These are phyloP conservation scores for Australoheros scitulus DNA, from an alignment of 2,113 vertebrate genomes.

Conservation along the genomic window DNA sequence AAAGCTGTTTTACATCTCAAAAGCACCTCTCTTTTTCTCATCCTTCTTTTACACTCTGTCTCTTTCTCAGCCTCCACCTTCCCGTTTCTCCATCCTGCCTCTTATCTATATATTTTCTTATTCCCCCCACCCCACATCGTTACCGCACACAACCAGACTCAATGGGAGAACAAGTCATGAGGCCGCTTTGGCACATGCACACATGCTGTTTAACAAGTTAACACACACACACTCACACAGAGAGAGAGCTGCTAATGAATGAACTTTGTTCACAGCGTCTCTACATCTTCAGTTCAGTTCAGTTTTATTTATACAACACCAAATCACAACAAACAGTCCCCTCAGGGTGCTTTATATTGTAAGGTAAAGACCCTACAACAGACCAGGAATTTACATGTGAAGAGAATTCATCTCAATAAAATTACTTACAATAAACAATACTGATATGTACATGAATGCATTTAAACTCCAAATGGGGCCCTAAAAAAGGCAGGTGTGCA, in stretches of 20 bases:
- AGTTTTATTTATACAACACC: too few species aligned
- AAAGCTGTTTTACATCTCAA: conserved; percentile 72
- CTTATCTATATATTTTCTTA: conserved; percentile 36
- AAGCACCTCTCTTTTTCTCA: conserved; percentile 60
- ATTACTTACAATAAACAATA: conserved; percentile 10
- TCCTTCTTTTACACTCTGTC: conserved; percentile 19
- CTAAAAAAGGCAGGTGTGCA: neutral
- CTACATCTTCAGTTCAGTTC: conserved; percentile 5
- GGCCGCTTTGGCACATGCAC: conserved; percentile 39
- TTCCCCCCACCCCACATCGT: conserved; percentile 31
- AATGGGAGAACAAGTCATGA: conserved; percentile 59
- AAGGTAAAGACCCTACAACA: neutral
- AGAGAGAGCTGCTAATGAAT: conserved; percentile 47
- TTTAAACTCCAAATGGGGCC: conserved; percentile 39
- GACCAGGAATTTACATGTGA: neutral
- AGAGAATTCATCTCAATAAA: conserved; percentile 13
- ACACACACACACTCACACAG: neutral
- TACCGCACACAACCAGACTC: conserved; percentile 64
- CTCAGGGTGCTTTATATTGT: too few species aligned
- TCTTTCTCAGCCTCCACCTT: conserved; percentile 1
- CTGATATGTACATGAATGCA: conserved; percentile 15
- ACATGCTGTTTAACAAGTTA: neutral
- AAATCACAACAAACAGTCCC: too few species aligned
- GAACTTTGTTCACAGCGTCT: conserved; percentile 24
- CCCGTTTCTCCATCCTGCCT: conserved; percentile 20